These are phyloP conservation scores for Gobius niger DNA, from an alignment of 2,113 vertebrate species.

Conservation along the genomic window DNA sequence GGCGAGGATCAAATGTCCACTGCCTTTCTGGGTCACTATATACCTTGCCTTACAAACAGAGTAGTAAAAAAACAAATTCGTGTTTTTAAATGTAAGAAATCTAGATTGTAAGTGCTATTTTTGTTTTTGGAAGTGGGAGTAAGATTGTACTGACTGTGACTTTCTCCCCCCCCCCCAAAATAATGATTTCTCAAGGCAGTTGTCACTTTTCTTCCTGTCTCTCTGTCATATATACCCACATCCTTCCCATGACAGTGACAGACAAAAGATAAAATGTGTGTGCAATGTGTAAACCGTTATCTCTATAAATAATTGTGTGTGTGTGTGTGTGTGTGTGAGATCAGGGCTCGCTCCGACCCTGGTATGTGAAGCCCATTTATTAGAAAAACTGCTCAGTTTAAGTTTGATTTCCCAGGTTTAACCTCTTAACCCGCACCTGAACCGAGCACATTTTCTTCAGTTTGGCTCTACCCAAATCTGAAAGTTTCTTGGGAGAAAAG, in stretches of 20 bases:
- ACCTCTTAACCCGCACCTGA: no score
- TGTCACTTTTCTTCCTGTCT: conserved; percentile 40
- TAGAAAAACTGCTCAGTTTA: no score
- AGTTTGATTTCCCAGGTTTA: neutral
- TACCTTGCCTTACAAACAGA: conserved; percentile 34
- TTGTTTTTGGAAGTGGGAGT: conserved; percentile 52
- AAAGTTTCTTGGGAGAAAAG: no score
- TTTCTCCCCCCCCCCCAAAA: no score
- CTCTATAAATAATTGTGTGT: neutral
- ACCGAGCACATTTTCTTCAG: no score
- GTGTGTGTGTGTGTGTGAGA: neutral
- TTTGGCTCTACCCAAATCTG: no score
- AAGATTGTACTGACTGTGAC: conserved; percentile 2
- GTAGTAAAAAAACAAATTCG: no score
- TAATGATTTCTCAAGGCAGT: conserved; percentile 59
- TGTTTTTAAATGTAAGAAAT: conserved; percentile 2
- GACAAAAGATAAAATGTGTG: conserved; percentile 32
- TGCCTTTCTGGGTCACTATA: conserved; percentile 43
- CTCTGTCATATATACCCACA: conserved; percentile 66
- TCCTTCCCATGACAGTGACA: conserved; percentile 65
- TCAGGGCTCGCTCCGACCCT: no score
- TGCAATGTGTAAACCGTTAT: conserved; percentile 10
- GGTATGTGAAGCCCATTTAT: no score
- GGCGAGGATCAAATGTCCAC: conserved; percentile 58
- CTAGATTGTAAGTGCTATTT: conserved; percentile 13